Evolutionary conservation across 2,113 vertebrate genomes (phyloP), one percentile per base, ranked within the genome.

Genomic region (Coracopsis vasa): DNA sequence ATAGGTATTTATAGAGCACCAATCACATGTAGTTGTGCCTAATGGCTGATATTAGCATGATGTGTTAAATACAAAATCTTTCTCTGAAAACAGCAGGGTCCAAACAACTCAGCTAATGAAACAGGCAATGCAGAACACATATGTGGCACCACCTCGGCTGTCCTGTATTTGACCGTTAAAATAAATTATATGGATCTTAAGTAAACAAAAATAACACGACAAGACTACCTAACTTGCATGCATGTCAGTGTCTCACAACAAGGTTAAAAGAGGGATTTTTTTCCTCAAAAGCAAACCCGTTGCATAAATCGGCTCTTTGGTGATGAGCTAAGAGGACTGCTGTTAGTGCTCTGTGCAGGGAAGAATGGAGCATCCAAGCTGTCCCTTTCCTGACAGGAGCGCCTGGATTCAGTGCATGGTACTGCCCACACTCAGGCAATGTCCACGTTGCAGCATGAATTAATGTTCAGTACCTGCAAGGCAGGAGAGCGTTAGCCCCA

Each of bases 31-130:
- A 37, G n/a, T 54, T 25, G 60, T 70, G 67, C 75, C 75, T 96
- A 92, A 96, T 94, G 85, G 93, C 71, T 83, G 81, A 90, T 90
- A 95, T 80, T 90, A 97, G 67, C 74, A 86, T 41, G 33, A 74
- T 80, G 67, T 60, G 71, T 58, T 94, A 95, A 83, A 96, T 29
- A 83, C 64, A 90, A 73, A 92, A 92, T 80, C 81, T 64, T 77
- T 70, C 81, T 93, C 79, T 92, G 92, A n/a, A 80, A 94, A 78
- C 78, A 93, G 87, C 74, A 69, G 70, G 48, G 41, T 80, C 87
- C 67, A 80, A 94, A 90, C 85, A 90, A 69, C 28, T 80, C 74
- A 16, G 78, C 71, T 90, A 88, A 88, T n/a, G 29, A 88, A 88
- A 78, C 23, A 37, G 71, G 79, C n/a, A 96, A 27, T 6, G 54